phyloP scores from a whole-genome alignment of 2,888 invertebrate species.

The Stramonita haemastoma region DNA sequence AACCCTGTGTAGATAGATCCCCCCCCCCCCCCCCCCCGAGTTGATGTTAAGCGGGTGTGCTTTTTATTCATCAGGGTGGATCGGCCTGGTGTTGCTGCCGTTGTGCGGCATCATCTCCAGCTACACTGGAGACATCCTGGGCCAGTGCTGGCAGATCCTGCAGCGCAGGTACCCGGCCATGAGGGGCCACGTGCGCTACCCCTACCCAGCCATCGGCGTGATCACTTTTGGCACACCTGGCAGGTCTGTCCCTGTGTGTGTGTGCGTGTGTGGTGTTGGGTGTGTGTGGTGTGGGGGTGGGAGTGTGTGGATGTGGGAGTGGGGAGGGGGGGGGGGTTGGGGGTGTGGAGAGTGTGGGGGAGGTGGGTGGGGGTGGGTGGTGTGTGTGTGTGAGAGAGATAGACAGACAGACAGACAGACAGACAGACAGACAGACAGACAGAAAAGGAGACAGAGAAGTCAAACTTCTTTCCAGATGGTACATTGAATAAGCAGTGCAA shows the following conservation, averaged over 20 bases:
- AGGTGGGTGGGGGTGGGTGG: background rate
- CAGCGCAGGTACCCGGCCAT: conserved; percentile 83
- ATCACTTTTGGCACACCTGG: conserved; percentile 83
- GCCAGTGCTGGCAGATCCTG: conserved; percentile 89
- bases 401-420: no score
- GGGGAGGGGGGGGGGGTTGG: no score
- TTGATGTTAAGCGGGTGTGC: background rate
- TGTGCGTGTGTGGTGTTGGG: background rate
- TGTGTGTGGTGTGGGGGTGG: background rate
- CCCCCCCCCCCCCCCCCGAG: background rate
- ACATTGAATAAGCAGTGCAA: no score
- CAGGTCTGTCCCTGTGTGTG: conserved; percentile 55
- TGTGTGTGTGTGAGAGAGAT: background rate
- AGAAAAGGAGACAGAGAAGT: no score
- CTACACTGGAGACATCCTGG: conserved; percentile 89
- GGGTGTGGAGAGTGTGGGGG: background rate
- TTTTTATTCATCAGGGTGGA: conserved; percentile 81
- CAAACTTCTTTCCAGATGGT: no score
- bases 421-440: no score
- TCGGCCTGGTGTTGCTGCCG: conserved; percentile 82
- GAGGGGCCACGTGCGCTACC: conserved; percentile 83
- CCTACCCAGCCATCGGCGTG: conserved; percentile 90
- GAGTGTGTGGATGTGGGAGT: conserved; percentile 7
- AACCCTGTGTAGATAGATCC: no score
- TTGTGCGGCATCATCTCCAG: conserved; percentile 83